Base-by-base conservation (phyloP, 2,888 invertebrate species). In the Alitta virens region DNA sequence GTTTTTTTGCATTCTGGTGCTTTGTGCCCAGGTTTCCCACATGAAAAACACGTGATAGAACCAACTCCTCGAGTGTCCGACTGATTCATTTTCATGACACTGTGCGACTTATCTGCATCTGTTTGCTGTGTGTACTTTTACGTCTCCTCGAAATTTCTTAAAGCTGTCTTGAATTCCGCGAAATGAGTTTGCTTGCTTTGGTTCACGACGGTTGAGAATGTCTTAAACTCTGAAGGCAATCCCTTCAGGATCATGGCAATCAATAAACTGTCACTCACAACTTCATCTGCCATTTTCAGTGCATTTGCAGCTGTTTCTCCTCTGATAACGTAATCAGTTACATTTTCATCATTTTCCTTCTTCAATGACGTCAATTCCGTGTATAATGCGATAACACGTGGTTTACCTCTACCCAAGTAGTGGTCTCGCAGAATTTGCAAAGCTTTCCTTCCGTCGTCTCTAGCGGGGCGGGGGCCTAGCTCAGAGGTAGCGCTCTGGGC, bases 301-400 rank as follows among this genome's bases (percentile, higher is more conserved):
- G 40, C 12, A n/a, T 50, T 46, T 9, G 63, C 57, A 43, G 57
- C 51, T 2, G 55, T 66, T 50, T 66, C 68, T 12, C 56, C 64
- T n/a, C 60, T 26, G 14, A 66, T 62, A 2, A 66, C 21, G 40
- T 64, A 65, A 43, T 66, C 66, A 14, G 66, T 66, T n/a, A 65
- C 55, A 0, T 55, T 25, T 21, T 66, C 64, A 7, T 33, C 33
- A 5, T 33, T 12, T 12, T 12, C 12, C 33, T 7, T 33, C 33
- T n/a, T 26, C 12, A 46, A 2, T 1, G 16, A 12, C 25, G 53
- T 64, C 16, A 43, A 25, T 43, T 57, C 49, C 2, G 49, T 59
- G 26, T 54, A 59, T 27, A 63, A 33, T 5, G 57, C 33, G 7
- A 33, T 42, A 21, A 53, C 38, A n/a, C 51, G n/a, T n/a, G 58